phyloP scores from a whole-genome alignment of 2,113 vertebrate genomes.

The Acanthisitta chloris region DNA sequence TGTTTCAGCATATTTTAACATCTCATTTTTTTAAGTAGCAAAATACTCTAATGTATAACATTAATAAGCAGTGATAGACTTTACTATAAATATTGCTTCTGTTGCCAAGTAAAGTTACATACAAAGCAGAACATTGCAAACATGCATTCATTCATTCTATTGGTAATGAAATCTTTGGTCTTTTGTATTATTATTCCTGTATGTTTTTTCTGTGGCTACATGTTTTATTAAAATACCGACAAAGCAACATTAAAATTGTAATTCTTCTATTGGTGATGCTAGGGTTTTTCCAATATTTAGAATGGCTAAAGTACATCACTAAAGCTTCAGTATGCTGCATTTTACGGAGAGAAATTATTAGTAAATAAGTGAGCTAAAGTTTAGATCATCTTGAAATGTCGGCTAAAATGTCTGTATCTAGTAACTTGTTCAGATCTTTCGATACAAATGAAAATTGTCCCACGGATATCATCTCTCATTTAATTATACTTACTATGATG shows the following conservation, averaged over 20 bases:
- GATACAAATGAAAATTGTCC: neutral
- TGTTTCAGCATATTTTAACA: slow-evolving; percentile 73
- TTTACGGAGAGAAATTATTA: neutral
- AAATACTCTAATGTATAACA: slow-evolving; percentile 76
- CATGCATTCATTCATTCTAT: slow-evolving; percentile 51
- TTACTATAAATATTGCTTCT: slow-evolving; percentile 79
- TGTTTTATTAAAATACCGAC: slow-evolving; percentile 10
- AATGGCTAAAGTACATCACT: neutral
- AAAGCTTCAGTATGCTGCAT: neutral
- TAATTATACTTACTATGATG: neutral
- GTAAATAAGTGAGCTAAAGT: neutral
- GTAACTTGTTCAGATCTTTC: neutral
- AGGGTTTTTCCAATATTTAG: slow-evolving; percentile 15
- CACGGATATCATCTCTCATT: neutral
- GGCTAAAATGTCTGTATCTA: neutral
- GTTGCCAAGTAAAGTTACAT: slow-evolving; percentile 77
- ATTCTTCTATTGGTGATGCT: neutral
- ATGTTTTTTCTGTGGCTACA: neutral
- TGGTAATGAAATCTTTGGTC: slow-evolving; percentile 20
- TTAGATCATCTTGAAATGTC: neutral
- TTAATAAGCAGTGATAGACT: slow-evolving; percentile 83
- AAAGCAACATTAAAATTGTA: neutral
- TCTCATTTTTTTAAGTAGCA: slow-evolving; percentile 70
- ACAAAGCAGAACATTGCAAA: slow-evolving; percentile 66
- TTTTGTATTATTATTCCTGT: slow-evolving; percentile 58